Conservation (phyloP, 1,140 invertebrate genomes). For the Linepithema humile region DNA sequence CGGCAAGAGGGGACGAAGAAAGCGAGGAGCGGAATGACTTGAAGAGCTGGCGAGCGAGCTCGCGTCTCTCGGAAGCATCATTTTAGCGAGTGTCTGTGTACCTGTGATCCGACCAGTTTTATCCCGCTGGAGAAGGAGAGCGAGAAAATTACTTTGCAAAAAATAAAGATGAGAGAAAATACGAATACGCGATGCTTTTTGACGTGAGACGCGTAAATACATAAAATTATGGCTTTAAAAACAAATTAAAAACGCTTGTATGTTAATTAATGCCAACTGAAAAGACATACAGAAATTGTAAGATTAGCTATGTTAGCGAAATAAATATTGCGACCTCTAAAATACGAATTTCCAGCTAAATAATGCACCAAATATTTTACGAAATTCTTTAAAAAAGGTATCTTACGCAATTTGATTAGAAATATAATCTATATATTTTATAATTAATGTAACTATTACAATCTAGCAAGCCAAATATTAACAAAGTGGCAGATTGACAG, state of each 20-base stretch:
- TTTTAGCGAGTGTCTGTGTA: constrained; percentile 12
- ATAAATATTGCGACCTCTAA: background rate
- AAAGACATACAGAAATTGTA: background rate
- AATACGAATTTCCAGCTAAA: background rate
- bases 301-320: background rate
- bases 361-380: background rate
- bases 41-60: constrained; percentile 3
- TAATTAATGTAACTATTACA: too few relatives aligned
- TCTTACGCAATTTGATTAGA: background rate
- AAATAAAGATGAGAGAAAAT: constrained; percentile 26
- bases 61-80: constrained; percentile 9
- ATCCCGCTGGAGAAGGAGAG: constrained; percentile 5
- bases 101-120: constrained; percentile 3
- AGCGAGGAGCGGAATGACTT: constrained; percentile 37
- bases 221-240: background rate
- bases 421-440: too few relatives aligned
- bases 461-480: too few relatives aligned
- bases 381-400: background rate
- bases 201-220: background rate
- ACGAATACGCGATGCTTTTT: background rate
- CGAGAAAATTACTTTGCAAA: constrained; percentile 40
- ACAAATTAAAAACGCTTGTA: background rate
- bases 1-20: constrained; percentile 7
- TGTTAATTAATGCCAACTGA: background rate
- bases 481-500: too few relatives aligned